Evolutionary conservation across 2,888 invertebrate species (phyloP).

Genomic region (Mesochorus sp.): DNA sequence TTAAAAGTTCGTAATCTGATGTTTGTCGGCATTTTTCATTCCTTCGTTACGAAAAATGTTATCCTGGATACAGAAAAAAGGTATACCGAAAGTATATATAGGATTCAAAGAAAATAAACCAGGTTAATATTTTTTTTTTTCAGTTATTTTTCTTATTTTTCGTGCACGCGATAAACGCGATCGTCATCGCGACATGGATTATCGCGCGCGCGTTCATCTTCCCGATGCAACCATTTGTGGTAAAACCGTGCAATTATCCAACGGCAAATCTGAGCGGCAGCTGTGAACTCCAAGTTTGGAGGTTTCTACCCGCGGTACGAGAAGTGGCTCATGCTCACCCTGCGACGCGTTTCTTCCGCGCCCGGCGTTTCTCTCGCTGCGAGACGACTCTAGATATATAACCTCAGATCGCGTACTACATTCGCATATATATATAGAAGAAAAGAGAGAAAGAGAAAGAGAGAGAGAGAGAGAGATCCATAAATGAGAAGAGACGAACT

Average conservation of each 20-base stretch:
- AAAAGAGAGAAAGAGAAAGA: background rate
- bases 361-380: slow-evolving; percentile 58
- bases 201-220: slow-evolving; percentile 54
- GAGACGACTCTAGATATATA: slow-evolving; percentile 28
- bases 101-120: too few relatives aligned
- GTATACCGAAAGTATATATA: too few relatives aligned
- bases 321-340: slow-evolving; percentile 17
- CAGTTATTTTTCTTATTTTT: too few relatives aligned
- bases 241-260: slow-evolving; percentile 80
- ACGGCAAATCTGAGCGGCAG: slow-evolving; percentile 80
- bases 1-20: too few relatives aligned
- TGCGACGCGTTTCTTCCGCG: slow-evolving; percentile 21
- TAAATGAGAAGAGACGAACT: slow-evolving; percentile 5
- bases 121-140: too few relatives aligned
- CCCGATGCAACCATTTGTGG: slow-evolving; percentile 76
- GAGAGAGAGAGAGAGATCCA: background rate
- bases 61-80: too few relatives aligned
- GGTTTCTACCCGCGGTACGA: slow-evolving; percentile 21
- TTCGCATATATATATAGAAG: slow-evolving; percentile 1
- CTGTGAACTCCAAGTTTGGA: slow-evolving; percentile 78
- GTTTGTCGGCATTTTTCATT: too few relatives aligned
- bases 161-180: too few relatives aligned
- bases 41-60: too few relatives aligned
- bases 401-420: slow-evolving; percentile 15
- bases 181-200: slow-evolving; percentile 4